Evolutionary conservation across 2,113 vertebrate species (phyloP).

Genomic region (Sciurus niger): DNA sequence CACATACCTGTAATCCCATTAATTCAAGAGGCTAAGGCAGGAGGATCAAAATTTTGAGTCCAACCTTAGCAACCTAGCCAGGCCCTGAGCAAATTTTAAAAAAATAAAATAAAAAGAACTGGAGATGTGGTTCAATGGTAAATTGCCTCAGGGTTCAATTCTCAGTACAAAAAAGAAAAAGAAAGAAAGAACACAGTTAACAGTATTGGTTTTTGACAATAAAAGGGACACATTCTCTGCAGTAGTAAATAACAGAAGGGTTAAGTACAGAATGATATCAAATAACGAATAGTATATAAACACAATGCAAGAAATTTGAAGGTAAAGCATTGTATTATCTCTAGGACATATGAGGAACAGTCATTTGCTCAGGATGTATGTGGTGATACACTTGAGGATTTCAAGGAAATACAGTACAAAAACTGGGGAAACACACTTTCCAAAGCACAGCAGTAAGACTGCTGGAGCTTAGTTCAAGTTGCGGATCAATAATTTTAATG

Average conservation of each 20-base stretch:
- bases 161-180: not conserved
- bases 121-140: no score
- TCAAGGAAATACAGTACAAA: conserved; percentile 15
- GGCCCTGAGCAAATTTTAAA: not conserved
- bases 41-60: no score
- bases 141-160: no score
- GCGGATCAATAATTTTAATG: not conserved
- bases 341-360: not conserved
- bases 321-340: not conserved
- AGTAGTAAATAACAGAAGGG: not conserved
- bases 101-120: no score
- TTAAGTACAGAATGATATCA: not conserved
- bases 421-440: not conserved
- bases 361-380: not conserved
- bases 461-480: not conserved
- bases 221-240: not conserved
- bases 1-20: no score
- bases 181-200: not conserved
- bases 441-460: not conserved
- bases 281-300: not conserved
- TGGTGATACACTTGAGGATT: not conserved
- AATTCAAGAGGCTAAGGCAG: no score
- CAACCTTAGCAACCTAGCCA: not conserved
- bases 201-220: not conserved
- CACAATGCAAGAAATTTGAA: not conserved